Conservation (phyloP, 2,113 vertebrate species). For the Peromyscus maniculatus region DNA sequence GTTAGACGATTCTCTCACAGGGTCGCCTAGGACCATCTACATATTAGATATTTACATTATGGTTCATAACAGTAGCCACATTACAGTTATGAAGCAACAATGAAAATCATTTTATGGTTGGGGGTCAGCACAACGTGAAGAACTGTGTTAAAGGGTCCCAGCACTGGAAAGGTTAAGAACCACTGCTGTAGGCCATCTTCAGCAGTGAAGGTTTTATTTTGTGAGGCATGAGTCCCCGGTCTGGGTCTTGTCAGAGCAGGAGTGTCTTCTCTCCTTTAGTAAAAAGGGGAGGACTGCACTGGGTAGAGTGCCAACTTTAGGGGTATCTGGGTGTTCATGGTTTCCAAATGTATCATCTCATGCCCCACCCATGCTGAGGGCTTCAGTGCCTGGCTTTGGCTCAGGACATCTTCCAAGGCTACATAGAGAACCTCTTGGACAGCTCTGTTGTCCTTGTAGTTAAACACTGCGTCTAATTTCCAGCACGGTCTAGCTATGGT, state of each 20-base stretch:
- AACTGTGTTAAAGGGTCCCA: neutral
- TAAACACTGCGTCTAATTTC: neutral
- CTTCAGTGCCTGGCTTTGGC: neutral
- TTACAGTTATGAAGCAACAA: too few relatives aligned
- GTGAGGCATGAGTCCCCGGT: neutral
- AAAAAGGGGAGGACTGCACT: neutral
- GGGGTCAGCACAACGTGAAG: neutral
- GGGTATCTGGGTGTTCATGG: neutral
- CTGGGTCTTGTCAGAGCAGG: neutral
- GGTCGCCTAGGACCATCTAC: too few relatives aligned
- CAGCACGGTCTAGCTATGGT: neutral
- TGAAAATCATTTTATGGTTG: too few relatives aligned
- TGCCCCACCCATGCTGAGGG: neutral
- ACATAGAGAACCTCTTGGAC: neutral
- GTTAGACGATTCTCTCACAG: too few relatives aligned
- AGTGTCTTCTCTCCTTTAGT: neutral
- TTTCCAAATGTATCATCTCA: neutral
- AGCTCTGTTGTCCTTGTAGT: neutral
- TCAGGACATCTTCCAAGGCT: neutral
- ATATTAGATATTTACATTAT: too few relatives aligned
- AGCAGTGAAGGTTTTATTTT: constrained; percentile 13
- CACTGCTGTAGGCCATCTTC: neutral
- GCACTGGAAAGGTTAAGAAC: neutral
- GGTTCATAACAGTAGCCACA: too few relatives aligned
- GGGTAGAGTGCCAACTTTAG: neutral